These are phyloP conservation scores for Maccullochella peelii DNA, from an alignment of 2,113 vertebrate genomes.

Conservation along the genomic window DNA sequence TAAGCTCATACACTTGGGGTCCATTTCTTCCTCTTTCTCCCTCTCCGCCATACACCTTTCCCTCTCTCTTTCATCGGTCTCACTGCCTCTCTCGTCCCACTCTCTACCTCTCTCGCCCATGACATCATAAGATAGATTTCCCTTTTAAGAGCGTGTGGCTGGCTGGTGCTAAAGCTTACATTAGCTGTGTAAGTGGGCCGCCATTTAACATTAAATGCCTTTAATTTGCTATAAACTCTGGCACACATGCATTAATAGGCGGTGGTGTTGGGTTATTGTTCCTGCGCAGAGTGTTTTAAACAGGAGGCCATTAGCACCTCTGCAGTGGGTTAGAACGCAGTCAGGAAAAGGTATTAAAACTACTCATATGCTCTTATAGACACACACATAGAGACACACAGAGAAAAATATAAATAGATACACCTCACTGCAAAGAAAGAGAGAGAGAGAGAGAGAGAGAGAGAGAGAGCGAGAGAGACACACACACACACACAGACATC, in stretches of 20 bases:
- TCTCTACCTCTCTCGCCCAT: constrained; percentile 67
- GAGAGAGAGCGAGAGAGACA: constrained; percentile 15
- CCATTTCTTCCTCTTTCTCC: constrained; percentile 13
- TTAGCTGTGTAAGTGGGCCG: constrained; percentile 83
- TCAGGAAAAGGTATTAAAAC: constrained; percentile 71
- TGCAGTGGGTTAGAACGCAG: constrained; percentile 67
- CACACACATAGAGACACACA: constrained; percentile 1
- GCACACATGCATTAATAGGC: constrained; percentile 81
- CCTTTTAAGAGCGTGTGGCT: constrained; percentile 83
- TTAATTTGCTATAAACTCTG: constrained; percentile 86
- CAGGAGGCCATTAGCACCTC: constrained; percentile 77
- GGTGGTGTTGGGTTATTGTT: constrained; percentile 81
- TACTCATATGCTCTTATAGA: constrained; percentile 69
- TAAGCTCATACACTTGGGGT: constrained; percentile 1
- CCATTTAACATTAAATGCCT: constrained; percentile 85
- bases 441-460: constrained; percentile 21
- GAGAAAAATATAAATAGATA: constrained; percentile 58
- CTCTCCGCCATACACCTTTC: neutral
- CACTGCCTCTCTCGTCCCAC: constrained; percentile 19
- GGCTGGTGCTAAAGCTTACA: constrained; percentile 80
- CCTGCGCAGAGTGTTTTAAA: constrained; percentile 75
- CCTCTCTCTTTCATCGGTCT: constrained; percentile 36
- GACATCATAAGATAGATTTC: constrained; percentile 87
- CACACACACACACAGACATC: no score
- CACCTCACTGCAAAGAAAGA: constrained; percentile 28